Evolutionary conservation across 1,140 invertebrate species (phyloP), one percentile per base, ranked within the genome.

Genomic region (Pseudomyrmex flavicornis): DNA sequence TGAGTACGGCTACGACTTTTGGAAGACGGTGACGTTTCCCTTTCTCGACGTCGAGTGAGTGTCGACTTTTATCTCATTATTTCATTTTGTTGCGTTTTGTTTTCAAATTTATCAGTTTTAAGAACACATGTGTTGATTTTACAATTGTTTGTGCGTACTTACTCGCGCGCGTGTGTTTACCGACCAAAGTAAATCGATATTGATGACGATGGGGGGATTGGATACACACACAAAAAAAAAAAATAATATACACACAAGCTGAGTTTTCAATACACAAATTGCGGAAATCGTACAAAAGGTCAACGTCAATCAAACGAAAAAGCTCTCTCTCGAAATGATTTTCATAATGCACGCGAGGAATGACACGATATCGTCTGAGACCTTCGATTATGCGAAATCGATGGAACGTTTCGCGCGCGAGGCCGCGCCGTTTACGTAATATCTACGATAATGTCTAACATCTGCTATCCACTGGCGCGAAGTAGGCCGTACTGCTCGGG

Each of bases 1-100:
- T 93, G 98, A 99, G 93, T 99, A 99, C 92, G 98, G 98, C 62
- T 98, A 98, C 93, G 98, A 99, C 93, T 98, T 98, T 94, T 98
- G 98, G 98, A 98, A 98, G 94, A 99, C 98, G 0, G 98, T 99
- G 44, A 98, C 98, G 0, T 99, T 99, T 94, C 98, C 98, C 0
- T 98, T 98, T 93, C 95, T 99, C 44, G 98, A 98, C 90, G 98
- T 99, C 69, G 98, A 98, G 98, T 99, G 94, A 97, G 98, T 97
- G 5, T 50, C 35, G 0, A 50, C 35, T 12, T 46, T 62, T 17
- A 13, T 20, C 15, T 62, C 48, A 52, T 7, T 13, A 59, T 61
- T 9, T 59, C 5, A 20, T 13, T 1, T 13, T 3, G 15, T 72
- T 52, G 26, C 8, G 54, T 9, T 35, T 35, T 35, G 5, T 35